Evolutionary conservation across 2,113 vertebrate genomes (phyloP).

Genomic region (Neodontobutis hainanensis): DNA sequence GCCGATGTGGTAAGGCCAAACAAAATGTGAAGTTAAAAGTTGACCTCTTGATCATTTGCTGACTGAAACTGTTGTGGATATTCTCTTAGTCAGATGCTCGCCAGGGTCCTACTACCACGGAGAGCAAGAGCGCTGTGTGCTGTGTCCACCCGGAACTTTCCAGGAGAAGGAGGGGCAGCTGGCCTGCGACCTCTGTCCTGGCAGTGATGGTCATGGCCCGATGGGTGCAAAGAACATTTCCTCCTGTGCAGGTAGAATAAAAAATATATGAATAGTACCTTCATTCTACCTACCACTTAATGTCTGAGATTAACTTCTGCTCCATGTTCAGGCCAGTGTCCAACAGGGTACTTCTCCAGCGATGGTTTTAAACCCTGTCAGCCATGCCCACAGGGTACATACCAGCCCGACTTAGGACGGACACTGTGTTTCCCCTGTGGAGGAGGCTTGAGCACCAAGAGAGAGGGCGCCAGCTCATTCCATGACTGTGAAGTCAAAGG

Average conservation of each 20-base stretch:
- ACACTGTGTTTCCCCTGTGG: conserved; percentile 94
- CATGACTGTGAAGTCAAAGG: conserved; percentile 98
- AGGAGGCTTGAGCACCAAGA: conserved; percentile 89
- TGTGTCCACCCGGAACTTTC: conserved; percentile 93
- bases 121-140: conserved; percentile 92
- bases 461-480: conserved; percentile 91
- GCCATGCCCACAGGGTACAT: conserved; percentile 86
- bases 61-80: conserved; percentile 67
- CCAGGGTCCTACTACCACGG: conserved; percentile 96
- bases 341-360: conserved; percentile 86
- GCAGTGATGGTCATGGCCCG: conserved; percentile 90
- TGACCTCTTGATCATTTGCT: conserved; percentile 22
- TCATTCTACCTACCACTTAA: not conserved
- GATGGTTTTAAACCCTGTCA: conserved; percentile 96
- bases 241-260: conserved; percentile 85
- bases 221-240: conserved; percentile 90
- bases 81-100: conserved; percentile 95
- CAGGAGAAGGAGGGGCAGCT: conserved; percentile 98
- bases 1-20: conserved; percentile 90
- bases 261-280: no score
- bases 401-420: conserved; percentile 91
- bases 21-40: not conserved
- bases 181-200: conserved; percentile 95
- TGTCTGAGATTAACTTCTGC: not conserved
- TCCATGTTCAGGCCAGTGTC: conserved; percentile 86